Conservation (phyloP, 2,888 invertebrate genomes). For the Cryptosula pallasiana region DNA sequence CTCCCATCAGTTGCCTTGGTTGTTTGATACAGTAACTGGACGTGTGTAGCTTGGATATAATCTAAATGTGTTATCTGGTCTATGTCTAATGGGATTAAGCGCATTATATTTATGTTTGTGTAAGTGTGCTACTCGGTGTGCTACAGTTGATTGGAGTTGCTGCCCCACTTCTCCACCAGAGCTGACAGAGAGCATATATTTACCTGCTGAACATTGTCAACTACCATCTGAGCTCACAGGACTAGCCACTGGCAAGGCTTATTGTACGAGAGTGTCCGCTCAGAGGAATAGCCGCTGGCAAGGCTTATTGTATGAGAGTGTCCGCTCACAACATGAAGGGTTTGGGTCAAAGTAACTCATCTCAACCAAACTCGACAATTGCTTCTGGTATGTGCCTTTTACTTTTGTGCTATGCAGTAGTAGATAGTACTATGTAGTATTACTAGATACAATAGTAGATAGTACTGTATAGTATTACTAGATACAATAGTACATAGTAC, state of each 20-base stretch:
- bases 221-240: neutral
- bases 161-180: neutral
- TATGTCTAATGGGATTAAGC: too few relatives aligned
- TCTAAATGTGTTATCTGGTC: too few relatives aligned
- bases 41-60: too few relatives aligned
- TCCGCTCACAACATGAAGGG: conserved; percentile 11
- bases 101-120: too few relatives aligned
- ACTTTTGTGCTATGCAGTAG: neutral
- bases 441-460: too few relatives aligned
- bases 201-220: neutral
- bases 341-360: neutral
- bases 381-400: neutral
- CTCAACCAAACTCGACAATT: neutral
- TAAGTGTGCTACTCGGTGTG: too few relatives aligned
- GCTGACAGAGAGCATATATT: neutral
- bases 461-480: too few relatives aligned
- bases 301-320: neutral
- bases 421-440: too few relatives aligned
- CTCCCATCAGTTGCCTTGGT: too few relatives aligned
- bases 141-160: neutral
- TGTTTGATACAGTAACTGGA: too few relatives aligned
- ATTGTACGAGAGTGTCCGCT: neutral
- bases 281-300: neutral
- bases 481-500: too few relatives aligned
- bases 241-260: neutral